Conservation (phyloP, 2,113 vertebrate species). For the Podarcis raffonei region DNA sequence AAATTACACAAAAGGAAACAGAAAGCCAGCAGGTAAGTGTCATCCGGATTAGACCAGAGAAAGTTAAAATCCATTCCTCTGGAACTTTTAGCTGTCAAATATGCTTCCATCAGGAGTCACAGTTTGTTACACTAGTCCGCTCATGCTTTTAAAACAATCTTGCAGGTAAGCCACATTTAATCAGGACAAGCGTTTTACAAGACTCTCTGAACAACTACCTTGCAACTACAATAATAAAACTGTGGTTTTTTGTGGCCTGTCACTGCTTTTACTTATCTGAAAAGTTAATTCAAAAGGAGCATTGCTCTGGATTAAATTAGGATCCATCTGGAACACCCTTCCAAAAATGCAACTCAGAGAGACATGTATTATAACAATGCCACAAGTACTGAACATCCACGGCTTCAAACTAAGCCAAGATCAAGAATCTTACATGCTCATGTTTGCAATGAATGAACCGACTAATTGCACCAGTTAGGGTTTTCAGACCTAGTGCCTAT, state of each 20-base stretch:
- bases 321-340: background rate
- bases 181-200: background rate
- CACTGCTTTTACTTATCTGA: background rate
- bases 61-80: background rate
- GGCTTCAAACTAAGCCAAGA: background rate
- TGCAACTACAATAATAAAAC: background rate
- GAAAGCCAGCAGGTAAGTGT: too few relatives aligned
- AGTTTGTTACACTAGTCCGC: background rate
- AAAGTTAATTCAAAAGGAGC: background rate
- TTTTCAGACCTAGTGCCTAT: background rate
- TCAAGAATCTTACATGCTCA: background rate
- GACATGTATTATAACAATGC: background rate
- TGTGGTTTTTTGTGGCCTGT: background rate
- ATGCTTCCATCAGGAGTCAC: background rate
- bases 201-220: background rate
- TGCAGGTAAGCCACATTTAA: background rate
- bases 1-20: background rate
- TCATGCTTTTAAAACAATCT: background rate
- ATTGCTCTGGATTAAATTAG: background rate
- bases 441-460: background rate
- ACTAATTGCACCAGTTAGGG: background rate
- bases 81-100: background rate
- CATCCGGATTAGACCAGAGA: background rate
- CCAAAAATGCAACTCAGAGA: background rate
- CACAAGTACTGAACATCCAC: background rate